Percentiles rank a stretch among this genome's conserved stretches.
Conservation (phyloP, 2,113 vertebrate species). For the Azemiops feae region DNA sequence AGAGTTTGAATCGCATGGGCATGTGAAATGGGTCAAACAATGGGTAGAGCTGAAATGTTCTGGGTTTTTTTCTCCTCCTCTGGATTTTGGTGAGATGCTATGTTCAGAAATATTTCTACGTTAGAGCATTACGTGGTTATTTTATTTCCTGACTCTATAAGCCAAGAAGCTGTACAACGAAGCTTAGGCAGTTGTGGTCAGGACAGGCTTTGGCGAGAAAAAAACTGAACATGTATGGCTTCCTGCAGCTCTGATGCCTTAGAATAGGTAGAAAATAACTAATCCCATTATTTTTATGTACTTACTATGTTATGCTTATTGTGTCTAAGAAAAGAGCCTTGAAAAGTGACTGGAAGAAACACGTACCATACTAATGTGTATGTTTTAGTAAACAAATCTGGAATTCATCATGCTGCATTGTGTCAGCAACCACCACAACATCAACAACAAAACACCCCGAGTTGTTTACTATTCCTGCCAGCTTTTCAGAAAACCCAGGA, state of each 20-base stretch:
- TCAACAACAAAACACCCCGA: background rate
- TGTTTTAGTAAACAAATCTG: background rate
- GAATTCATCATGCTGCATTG: slow-evolving; percentile 3
- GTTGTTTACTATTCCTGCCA: slow-evolving; percentile 3
- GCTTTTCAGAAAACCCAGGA: background rate
- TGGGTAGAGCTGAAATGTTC: background rate
- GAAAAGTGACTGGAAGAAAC: background rate
- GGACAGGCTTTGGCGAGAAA: background rate
- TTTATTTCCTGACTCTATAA: background rate
- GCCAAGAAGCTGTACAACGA: background rate
- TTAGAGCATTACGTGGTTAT: background rate
- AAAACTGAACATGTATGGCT: background rate
- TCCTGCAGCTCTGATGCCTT: background rate
- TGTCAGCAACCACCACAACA: background rate
- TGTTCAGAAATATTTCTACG: background rate
- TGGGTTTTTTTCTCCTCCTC: background rate
- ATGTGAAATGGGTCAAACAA: background rate
- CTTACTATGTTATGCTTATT: background rate
- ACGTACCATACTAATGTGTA: background rate
- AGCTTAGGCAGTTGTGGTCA: background rate
- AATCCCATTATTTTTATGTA: background rate
- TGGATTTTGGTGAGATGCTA: background rate
- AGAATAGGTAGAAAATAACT: background rate
- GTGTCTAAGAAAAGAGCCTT: background rate
- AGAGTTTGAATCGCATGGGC: background rate